These are phyloP conservation scores for Gymnothorax reevesii DNA, from an alignment of 2,797 vertebrate species.

Conservation along the genomic window DNA sequence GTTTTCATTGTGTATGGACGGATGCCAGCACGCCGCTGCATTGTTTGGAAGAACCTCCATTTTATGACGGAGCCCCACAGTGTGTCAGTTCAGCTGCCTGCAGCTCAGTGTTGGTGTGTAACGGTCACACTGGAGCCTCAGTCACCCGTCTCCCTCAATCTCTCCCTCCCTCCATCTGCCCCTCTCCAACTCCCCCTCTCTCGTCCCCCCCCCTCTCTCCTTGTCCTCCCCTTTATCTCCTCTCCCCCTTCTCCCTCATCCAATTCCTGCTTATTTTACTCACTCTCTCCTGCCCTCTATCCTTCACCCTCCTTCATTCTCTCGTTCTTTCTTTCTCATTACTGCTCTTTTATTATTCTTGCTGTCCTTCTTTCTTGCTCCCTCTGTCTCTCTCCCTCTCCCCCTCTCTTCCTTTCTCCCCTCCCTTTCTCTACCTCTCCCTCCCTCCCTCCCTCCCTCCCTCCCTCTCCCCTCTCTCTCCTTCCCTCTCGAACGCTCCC, in stretches of 20 bases:
- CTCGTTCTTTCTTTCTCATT: not conserved
- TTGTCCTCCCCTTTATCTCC: not conserved
- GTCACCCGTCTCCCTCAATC: not conserved
- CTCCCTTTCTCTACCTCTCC: not conserved
- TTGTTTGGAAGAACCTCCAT: not conserved
- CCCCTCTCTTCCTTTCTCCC: not conserved
- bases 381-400: not conserved
- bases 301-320: slow-evolving; percentile 14
- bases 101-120: not conserved
- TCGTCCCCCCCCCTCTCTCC: not conserved
- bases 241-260: not conserved
- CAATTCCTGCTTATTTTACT: no score
- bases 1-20: not conserved
- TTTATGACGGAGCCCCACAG: not conserved
- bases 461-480: not conserved
- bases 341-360: not conserved
- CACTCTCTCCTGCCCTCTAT: no score
- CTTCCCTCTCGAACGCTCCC: not conserved
- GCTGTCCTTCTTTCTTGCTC: not conserved
- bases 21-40: not conserved
- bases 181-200: not conserved
- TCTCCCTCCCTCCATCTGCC: not conserved
- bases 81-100: not conserved
- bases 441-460: not conserved
- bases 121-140: not conserved